phyloP scores from a whole-genome alignment of 1,140 invertebrate species.

The Aporrectodea caliginosa region DNA sequence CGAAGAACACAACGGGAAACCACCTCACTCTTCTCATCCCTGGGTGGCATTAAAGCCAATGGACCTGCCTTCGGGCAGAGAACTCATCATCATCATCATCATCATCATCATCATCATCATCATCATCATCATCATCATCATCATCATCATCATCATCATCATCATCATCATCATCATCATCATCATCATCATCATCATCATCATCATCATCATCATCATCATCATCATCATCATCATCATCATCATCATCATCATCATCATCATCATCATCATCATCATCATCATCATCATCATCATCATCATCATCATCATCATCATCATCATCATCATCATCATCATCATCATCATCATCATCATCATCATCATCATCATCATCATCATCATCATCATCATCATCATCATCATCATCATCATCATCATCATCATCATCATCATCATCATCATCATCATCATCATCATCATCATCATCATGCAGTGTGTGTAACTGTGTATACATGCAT shows the following conservation, averaged over 20 bases:
- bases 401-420: conserved; percentile 10
- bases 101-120: conserved; percentile 9
- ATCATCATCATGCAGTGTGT: too few relatives aligned
- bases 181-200: conserved; percentile 9
- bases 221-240: conserved; percentile 10
- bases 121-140: conserved; percentile 9
- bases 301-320: conserved; percentile 9
- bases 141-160: conserved; percentile 9
- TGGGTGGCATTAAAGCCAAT: too few relatives aligned
- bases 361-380: conserved; percentile 9
- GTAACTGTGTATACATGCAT: too few relatives aligned
- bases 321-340: conserved; percentile 9
- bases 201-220: conserved; percentile 9
- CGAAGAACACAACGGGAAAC: too few relatives aligned
- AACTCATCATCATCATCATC: too few relatives aligned
- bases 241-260: conserved; percentile 9
- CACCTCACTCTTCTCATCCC: too few relatives aligned
- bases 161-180: conserved; percentile 10
- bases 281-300: conserved; percentile 10
- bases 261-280: conserved; percentile 9
- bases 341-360: conserved; percentile 10
- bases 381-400: conserved; percentile 9
- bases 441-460: conserved; percentile 9
- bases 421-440: conserved; percentile 9
- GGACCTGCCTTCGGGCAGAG: too few relatives aligned